Base-by-base conservation (phyloP, 1,140 invertebrate genomes). In the Heterodera carotae region DNA sequence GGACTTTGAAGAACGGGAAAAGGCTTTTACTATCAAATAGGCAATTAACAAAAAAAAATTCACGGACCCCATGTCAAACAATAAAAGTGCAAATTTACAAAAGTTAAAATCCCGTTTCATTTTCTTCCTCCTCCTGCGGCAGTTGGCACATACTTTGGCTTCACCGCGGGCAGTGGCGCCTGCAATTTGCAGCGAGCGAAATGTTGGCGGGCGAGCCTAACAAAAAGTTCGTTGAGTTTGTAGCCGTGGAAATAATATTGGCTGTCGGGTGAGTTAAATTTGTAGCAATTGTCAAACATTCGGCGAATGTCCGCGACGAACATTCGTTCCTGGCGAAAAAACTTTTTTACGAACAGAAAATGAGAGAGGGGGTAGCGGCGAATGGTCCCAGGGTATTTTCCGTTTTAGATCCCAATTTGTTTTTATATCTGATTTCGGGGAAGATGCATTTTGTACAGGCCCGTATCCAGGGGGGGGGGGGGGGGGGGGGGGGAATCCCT, bases 251-350 rank as follows among this genome's bases (percentile, higher is more conserved):
- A 76, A 66, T 87, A 86, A 66, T 86, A 86, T 0, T 71, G 75
- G 4, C 85, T 84, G 8, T 81, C 75, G 36, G 62, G 36, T 3
- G 62, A 81, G 73, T 87, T 87, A 71, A 87, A 87, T 18, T 53
- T 66, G 75, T 88, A 88, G 67, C 85, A 87, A 75, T 87, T 87
- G 60, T 39, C 62, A 66, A 88, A 87, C 75, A 87, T 86, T 29
- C 85, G 72, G 62, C 69, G 73, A 15, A 87, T 34, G 62, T 87
- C 85, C 3, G 85, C 86, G 34, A 87, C 78, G 60, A 87, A 87
- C 15, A 88, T 70, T 27, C 77, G 78, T 69, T 83, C 76, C 85
- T 86, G 62, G 74, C 78, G 77, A 75, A 34, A 62, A 39, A n/a
- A n/a, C n/a, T n/a, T n/a, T 29, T 34, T 22, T 31, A 22, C 8